These are phyloP conservation scores for Nymphalis c-album DNA, from an alignment of 2,888 invertebrate genomes.

Conservation along the genomic window DNA sequence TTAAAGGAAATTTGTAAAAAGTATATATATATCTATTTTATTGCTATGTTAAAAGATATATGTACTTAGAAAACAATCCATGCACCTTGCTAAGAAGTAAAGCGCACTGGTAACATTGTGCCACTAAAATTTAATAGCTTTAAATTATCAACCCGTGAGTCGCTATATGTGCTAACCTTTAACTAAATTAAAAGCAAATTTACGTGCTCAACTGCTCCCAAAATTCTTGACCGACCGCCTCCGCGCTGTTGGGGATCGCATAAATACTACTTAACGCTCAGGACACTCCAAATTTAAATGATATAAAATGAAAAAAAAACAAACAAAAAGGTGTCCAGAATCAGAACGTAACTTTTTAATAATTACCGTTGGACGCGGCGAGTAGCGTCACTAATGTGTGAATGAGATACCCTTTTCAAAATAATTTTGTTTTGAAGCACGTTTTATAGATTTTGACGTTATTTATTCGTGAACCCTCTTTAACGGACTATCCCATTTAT, in stretches of 20 bases:
- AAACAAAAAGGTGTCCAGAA: constrained; percentile 50
- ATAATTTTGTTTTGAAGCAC: constrained; percentile 76
- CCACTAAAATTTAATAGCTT: neutral
- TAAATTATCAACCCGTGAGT: neutral
- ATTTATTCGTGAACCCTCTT: constrained; percentile 69
- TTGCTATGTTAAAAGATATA: neutral
- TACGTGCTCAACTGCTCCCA: constrained; percentile 22
- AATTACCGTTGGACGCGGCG: constrained; percentile 70
- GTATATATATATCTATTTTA: neutral
- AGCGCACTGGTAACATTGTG: too few species aligned
- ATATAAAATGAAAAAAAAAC: constrained; percentile 51
- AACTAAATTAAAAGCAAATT: constrained; percentile 26
- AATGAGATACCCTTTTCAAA: constrained; percentile 69
- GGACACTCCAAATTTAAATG: constrained; percentile 70
- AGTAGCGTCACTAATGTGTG: constrained; percentile 78
- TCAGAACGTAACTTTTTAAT: constrained; percentile 69
- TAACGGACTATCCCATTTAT: constrained; percentile 46
- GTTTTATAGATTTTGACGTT: constrained; percentile 73
- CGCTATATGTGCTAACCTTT: constrained; percentile 3
- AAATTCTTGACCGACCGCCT: constrained; percentile 38
- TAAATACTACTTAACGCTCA: constrained; percentile 78
- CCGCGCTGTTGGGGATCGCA: constrained; percentile 74
- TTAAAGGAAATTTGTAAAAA: neutral
- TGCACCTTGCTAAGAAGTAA: too few species aligned
- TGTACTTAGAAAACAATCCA: too few species aligned